Base-by-base conservation (phyloP, 2,113 vertebrate genomes). In the Emydura subglobosa region DNA sequence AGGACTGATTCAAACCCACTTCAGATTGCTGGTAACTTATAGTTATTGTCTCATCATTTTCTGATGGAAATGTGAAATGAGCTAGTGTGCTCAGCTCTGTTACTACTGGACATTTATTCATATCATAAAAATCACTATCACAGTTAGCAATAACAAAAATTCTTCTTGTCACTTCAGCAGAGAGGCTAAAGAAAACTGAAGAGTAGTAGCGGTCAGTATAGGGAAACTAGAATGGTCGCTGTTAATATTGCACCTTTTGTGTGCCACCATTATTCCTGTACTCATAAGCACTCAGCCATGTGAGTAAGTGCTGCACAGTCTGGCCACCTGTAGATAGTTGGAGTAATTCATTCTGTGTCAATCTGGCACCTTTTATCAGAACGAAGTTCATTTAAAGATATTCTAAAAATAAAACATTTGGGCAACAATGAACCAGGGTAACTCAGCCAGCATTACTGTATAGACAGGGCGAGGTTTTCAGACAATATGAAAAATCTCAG, bases 391-490 rank as follows among this genome's bases (percentile, higher is more conserved):
- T 27, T 27, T 27, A 25, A 29, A 47, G 6, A 27, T 47, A 44
- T 47, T 47, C 25, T 78, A 78, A 78, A 47, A 27, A 78, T 78
- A 78, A 78, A 78, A 27, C 11, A 78, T 47, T 78, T 47, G 22
- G 11, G 74, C 10, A 22, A 47, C 74, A 78, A 27, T 78, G 24
- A 47, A 27, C 11, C 74, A 78, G 74, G 51, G 88, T 91, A 90
- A 44, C 51, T 91, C 31, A 81, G 53, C 86, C 27, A 42, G 76
- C 2, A 89, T 80, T 83, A 83, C 82, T 55, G 17, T 72, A 61
- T 87, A 91, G 68, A 42, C 0, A 78, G 57, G 86, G 84, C 87
- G 95, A 51, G 25, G 39, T 95, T 94, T 94, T 92, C 80, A 78
- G 51, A 85, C 50, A 85, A 76, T 50, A 34, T 83, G 57, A 47